phyloP scores from a whole-genome alignment of 2,888 invertebrate genomes.

The Amiota minor region DNA sequence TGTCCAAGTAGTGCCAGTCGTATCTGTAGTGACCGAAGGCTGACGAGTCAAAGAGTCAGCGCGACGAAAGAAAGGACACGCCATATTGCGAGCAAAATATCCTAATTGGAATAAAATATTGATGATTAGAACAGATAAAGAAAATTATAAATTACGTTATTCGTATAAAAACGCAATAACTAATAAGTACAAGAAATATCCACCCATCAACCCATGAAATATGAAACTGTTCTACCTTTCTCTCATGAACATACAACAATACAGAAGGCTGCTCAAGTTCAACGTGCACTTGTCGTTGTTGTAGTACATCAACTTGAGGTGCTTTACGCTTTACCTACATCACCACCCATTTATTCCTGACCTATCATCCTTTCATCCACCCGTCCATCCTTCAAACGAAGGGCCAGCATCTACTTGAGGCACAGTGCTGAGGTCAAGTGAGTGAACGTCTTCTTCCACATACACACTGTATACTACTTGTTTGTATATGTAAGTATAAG shows the following conservation, averaged over 20 bases:
- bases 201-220: neutral
- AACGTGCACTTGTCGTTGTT: constrained; percentile 53
- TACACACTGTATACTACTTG: neutral
- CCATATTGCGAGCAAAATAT: constrained; percentile 59
- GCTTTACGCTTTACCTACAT: constrained; percentile 3
- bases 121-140: constrained; percentile 17
- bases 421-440: constrained; percentile 11
- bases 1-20: constrained; percentile 64
- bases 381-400: neutral
- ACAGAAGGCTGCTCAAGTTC: constrained; percentile 54
- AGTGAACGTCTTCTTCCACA: neutral
- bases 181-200: neutral
- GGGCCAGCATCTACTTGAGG: neutral
- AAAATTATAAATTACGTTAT: constrained; percentile 1
- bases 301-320: neutral
- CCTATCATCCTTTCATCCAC: too few species aligned
- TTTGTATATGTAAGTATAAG: neutral
- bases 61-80: constrained; percentile 73
- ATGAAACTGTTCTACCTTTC: neutral
- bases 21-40: constrained; percentile 69
- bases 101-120: neutral
- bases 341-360: neutral
- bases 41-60: constrained; percentile 70
- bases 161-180: neutral
- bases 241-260: neutral